phyloP scores from a whole-genome alignment of 2,888 invertebrate genomes.

The Drosophila paranaensis region DNA sequence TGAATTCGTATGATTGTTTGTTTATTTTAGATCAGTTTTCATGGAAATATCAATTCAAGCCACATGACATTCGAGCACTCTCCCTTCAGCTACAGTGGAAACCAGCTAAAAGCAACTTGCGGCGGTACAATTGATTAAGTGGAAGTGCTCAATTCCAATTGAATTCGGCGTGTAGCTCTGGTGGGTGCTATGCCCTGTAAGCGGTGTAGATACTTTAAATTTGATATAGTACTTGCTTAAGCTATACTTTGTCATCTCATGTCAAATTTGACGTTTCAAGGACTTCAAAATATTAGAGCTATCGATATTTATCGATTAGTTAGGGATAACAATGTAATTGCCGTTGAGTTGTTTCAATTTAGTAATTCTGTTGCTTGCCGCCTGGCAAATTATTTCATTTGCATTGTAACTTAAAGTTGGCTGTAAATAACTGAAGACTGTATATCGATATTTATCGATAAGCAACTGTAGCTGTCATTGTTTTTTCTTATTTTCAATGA shows the following conservation, averaged over 20 bases:
- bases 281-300: not conserved
- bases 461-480: too few relatives aligned
- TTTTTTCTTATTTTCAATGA: too few relatives aligned
- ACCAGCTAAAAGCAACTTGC: not conserved
- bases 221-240: not conserved
- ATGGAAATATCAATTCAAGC: conserved; percentile 35
- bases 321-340: not conserved
- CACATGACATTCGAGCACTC: conserved; percentile 28
- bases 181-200: not conserved
- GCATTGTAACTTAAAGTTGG: too few relatives aligned
- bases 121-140: not conserved
- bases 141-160: not conserved
- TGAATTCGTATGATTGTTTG: not conserved
- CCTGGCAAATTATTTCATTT: too few relatives aligned
- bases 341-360: too few relatives aligned
- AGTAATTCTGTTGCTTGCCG: too few relatives aligned
- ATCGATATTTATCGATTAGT: not conserved
- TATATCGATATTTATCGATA: too few relatives aligned
- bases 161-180: not conserved
- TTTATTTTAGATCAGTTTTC: conserved; percentile 30
- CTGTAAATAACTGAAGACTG: too few relatives aligned
- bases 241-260: not conserved
- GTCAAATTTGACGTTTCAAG: not conserved
- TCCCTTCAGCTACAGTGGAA: conserved; percentile 9
- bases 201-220: not conserved